Percentiles rank a stretch among this genome's conserved stretches.
Evolutionary conservation across 2,888 invertebrate genomes (phyloP).

Genomic region (Coecobrya sp.): DNA sequence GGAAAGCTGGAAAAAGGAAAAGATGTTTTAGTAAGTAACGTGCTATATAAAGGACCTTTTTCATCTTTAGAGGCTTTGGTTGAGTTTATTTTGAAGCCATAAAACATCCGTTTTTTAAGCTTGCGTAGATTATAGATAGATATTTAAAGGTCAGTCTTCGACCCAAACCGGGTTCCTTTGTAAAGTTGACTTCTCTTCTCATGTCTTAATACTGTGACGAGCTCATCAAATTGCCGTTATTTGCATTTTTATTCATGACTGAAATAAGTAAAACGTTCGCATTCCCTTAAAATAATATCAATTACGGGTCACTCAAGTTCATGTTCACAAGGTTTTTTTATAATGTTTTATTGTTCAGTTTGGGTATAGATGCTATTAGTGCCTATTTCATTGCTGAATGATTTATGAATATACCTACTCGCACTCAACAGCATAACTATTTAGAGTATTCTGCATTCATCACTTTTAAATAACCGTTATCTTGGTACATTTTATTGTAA

Average conservation of each 20-base stretch:
- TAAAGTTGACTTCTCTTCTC: background rate
- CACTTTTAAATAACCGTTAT: background rate
- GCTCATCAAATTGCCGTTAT: constrained; percentile 13
- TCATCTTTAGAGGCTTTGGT: background rate
- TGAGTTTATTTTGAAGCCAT: constrained; percentile 18
- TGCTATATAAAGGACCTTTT: background rate
- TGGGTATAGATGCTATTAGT: too few species aligned
- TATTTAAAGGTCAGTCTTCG: constrained; percentile 64
- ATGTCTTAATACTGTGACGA: background rate
- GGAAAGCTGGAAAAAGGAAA: background rate
- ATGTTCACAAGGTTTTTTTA: constrained; percentile 26
- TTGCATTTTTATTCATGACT: background rate
- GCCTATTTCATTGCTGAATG: too few species aligned
- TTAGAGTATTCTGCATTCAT: background rate
- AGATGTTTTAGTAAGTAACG: background rate
- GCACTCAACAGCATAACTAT: too few species aligned
- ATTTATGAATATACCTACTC: too few species aligned
- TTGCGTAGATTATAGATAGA: background rate
- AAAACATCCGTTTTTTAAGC: constrained; percentile 58
- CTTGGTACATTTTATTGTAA: background rate
- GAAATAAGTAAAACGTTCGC: background rate
- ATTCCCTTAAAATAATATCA: background rate
- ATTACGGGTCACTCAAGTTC: constrained; percentile 71
- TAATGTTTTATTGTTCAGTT: background rate
- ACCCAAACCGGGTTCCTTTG: constrained; percentile 51